Base-by-base conservation (phyloP, 2,888 invertebrate species). In the Leptopilina drosophilae region DNA sequence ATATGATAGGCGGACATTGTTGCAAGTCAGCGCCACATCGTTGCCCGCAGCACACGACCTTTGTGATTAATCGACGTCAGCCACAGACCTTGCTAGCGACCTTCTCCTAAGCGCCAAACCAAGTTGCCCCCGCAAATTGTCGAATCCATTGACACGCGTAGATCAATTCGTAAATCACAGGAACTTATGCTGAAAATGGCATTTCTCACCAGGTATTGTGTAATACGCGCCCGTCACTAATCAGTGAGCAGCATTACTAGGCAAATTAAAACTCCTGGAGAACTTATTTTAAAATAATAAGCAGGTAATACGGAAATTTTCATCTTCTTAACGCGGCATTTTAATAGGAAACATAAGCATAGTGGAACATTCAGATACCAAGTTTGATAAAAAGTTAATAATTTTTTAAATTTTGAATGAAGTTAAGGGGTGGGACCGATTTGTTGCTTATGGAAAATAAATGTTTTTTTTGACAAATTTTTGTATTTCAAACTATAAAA, bases 41-140 rank as follows among this genome's bases (percentile, higher is more conserved):
- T 91, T 91, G 86, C 88, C 87, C 87, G 84, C 91, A 90, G 89
- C 88, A 87, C 89, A 88, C 85, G 84, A 80, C 82, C 80, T 76
- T 80, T 78, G 88, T 90, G 90, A 91, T 91, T 91, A 91, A 91
- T 91, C 90, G 90, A 91, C 91, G 91, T 91, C 91, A 91, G 89
- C 88, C 89, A 85, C 91, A 91, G 90, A 84, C 89, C 87, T 84
- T 83, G 87, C 83, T 77, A 77, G 81, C 83, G 87, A 84, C 83
- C 82, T 82, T 81, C 78, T 81, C 75, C 81, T 77, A 80, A 84
- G 81, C 78, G 77, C 76, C 79, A 80, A 85, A 49, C 82, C 77
- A 75, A 64, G 75, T 79, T 56, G 78, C 77, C 64, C 76, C 82
- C 77, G 49, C 76, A 81, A 82, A 84, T 80, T 81, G 77, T 78